Percentiles rank a stretch among this genome's conserved stretches.
Evolutionary conservation across 2,888 invertebrate genomes (phyloP).

Genomic region (Chrysolina haemoptera): DNA sequence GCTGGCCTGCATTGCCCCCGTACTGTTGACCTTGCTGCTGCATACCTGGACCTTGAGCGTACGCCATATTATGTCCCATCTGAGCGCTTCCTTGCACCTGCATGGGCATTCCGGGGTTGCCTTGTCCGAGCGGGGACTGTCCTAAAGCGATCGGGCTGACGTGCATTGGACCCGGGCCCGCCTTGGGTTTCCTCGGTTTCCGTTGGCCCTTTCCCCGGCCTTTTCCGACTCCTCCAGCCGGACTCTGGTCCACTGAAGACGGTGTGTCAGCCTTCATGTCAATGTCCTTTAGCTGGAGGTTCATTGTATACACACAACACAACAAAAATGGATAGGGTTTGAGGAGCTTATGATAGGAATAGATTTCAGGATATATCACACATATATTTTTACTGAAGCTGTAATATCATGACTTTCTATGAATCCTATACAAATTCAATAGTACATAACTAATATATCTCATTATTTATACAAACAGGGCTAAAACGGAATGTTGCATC

Average conservation of each 20-base stretch:
- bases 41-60: conserved; percentile 58
- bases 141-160: conserved; percentile 53
- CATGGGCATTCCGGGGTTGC: conserved; percentile 64
- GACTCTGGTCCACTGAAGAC: conserved; percentile 80
- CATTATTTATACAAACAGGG: no score
- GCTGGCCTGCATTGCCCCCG: conserved; percentile 70
- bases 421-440: no score
- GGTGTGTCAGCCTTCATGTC: conserved; percentile 79
- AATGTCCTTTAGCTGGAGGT: conserved; percentile 71
- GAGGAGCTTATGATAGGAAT: conserved; percentile 6
- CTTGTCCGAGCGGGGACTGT: conserved; percentile 53
- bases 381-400: no score
- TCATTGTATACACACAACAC: conserved; percentile 47
- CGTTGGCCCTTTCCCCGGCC: conserved; percentile 71
- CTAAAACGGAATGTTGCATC: no score
- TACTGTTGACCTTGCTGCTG: conserved; percentile 65
- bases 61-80: conserved; percentile 36
- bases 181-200: conserved; percentile 72
- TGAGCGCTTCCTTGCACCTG: conserved; percentile 35
- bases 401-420: no score
- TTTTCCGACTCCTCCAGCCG: conserved; percentile 69
- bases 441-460: no score
- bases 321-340: conserved; percentile 27
- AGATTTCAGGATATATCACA: no score
- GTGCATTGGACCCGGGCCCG: conserved; percentile 64